Evolutionary conservation across 2,797 vertebrate genomes (phyloP).

Genomic region (Myoxocephalus aenaeus): DNA sequence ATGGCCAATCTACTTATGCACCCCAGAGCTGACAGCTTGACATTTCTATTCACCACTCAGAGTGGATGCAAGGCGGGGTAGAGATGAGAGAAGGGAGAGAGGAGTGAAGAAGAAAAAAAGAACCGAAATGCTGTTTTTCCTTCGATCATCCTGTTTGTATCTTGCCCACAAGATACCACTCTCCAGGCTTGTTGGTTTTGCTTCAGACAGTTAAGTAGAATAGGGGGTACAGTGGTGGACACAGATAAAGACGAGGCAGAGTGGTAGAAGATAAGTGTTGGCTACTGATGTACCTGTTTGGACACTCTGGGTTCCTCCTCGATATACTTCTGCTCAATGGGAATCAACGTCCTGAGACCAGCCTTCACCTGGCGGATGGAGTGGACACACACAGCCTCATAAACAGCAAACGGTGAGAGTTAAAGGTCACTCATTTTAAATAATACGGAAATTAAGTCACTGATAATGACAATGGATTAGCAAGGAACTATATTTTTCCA

Average conservation of each 20-base stretch:
- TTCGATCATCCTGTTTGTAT: conserved; percentile 79
- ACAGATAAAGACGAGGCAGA: conserved; percentile 45
- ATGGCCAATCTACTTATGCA: conserved; percentile 88
- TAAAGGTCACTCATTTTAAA: conserved; percentile 2
- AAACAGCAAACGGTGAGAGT: conserved; percentile 51
- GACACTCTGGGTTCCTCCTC: conserved; percentile 98
- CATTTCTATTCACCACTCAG: conserved; percentile 88
- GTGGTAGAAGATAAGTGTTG: conserved; percentile 31
- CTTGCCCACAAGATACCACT: conserved; percentile 73
- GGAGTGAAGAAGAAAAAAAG: conserved; percentile 50
- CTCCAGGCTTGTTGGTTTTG: conserved; percentile 63
- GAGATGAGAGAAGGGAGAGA: conserved; percentile 63
- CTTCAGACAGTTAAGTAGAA: conserved; percentile 56
- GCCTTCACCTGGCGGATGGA: conserved; percentile 91
- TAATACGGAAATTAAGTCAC: neutral
- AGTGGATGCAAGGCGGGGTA: conserved; percentile 66
- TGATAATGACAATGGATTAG: neutral
- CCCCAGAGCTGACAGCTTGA: conserved; percentile 88
- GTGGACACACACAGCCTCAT: conserved; percentile 38
- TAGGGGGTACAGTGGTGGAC: conserved; percentile 35
- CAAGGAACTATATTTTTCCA: neutral
- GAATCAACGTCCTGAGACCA: conserved; percentile 93
- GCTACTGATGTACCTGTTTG: conserved; percentile 91
- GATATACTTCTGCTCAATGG: conserved; percentile 97
- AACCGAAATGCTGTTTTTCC: conserved; percentile 75